A percentile compares a stretch with the other conserved stretches of the same genome.
phyloP scores from a whole-genome alignment of 2,888 invertebrate genomes.

The Acrobasis consociella region DNA sequence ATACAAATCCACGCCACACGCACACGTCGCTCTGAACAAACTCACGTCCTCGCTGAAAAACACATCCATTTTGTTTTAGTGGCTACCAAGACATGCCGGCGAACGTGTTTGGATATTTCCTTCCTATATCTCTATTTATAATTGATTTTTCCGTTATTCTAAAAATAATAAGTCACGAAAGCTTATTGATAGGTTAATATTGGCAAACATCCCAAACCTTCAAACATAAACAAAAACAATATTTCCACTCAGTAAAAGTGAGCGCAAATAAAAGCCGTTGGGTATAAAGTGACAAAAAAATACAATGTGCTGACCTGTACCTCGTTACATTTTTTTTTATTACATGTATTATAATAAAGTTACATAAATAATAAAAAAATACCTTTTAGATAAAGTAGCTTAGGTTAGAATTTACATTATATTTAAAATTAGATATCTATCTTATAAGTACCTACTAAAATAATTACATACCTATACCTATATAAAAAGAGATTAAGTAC shows the following conservation, averaged over 20 bases:
- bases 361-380: too few relatives aligned
- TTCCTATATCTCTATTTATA: background rate
- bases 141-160: background rate
- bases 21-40: slow-evolving; percentile 1
- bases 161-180: background rate
- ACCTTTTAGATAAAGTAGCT: too few relatives aligned
- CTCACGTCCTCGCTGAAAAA: background rate
- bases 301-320: background rate
- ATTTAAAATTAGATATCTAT: too few relatives aligned
- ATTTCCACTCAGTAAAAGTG: background rate
- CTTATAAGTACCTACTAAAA: too few relatives aligned
- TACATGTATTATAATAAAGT: too few relatives aligned
- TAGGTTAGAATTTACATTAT: too few relatives aligned
- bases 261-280: background rate
- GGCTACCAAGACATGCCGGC: background rate
- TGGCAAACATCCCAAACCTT: background rate
- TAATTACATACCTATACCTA: too few relatives aligned
- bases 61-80: slow-evolving; percentile 8
- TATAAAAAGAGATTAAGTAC: too few relatives aligned
- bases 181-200: background rate
- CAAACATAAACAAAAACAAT: background rate
- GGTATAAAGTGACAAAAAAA: background rate
- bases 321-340: too few relatives aligned
- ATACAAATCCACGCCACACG: background rate
- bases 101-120: background rate